Evolutionary conservation across 2,888 invertebrate species (phyloP).

Genomic region (Agrochola lota): DNA sequence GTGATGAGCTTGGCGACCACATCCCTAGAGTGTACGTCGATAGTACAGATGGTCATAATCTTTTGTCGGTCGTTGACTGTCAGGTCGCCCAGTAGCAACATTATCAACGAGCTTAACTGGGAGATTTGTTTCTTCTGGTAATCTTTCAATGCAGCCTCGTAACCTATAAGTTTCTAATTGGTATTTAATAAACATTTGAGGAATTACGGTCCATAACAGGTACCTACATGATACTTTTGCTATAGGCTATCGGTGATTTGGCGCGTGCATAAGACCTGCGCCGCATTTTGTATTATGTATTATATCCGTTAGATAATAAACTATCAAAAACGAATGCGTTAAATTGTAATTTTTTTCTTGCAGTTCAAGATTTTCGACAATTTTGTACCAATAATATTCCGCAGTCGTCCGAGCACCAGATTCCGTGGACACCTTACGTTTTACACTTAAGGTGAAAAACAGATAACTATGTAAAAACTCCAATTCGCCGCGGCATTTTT

Average conservation of each 20-base stretch:
- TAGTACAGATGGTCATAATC: conserved; percentile 99
- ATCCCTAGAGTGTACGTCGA: conserved; percentile 98
- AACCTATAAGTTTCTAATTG: conserved; percentile 84
- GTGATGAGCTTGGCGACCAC: conserved; percentile 96
- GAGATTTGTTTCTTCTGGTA: conserved; percentile 97
- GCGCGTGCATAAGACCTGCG: too few species aligned
- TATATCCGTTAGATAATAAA: too few species aligned
- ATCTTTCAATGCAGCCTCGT: conserved; percentile 97
- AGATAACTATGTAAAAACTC: too few species aligned
- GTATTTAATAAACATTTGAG: not conserved
- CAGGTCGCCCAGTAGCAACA: conserved; percentile 95
- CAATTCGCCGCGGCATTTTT: too few species aligned
- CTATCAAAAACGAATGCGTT: too few species aligned
- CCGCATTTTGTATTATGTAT: not conserved
- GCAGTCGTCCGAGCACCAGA: too few species aligned
- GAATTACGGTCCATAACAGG: not conserved
- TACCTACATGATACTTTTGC: not conserved
- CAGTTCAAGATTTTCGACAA: too few species aligned
- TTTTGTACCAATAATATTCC: too few species aligned
- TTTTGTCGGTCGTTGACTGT: conserved; percentile 96
- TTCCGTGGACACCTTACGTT: too few species aligned
- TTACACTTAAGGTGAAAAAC: too few species aligned
- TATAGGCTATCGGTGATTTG: not conserved
- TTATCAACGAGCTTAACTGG: conserved; percentile 96
- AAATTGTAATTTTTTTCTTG: too few species aligned